phyloP scores from a whole-genome alignment of 1,140 invertebrate species.

The Venturia canescens region DNA sequence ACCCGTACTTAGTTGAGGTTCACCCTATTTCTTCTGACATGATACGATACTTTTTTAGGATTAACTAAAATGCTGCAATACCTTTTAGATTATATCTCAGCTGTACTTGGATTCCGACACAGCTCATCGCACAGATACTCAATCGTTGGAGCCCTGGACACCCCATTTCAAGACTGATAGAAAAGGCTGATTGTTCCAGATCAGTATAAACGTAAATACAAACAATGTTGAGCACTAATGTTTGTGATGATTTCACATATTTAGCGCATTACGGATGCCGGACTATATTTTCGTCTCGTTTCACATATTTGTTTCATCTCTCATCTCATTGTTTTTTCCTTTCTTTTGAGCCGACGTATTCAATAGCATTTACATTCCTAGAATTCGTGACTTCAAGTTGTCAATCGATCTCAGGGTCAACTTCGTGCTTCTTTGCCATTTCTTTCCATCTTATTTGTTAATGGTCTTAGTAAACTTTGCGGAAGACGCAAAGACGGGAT shows the following conservation, averaged over 20 bases:
- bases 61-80: neutral
- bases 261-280: constrained; percentile 64
- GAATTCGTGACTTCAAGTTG: constrained; percentile 45
- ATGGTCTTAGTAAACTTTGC: constrained; percentile 12
- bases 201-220: too few species aligned
- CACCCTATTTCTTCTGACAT: neutral
- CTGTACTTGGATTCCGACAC: too few species aligned
- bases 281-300: constrained; percentile 22
- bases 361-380: constrained; percentile 57
- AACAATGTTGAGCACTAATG: too few species aligned
- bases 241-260: constrained; percentile 73
- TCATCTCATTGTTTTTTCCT: neutral
- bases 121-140: too few species aligned
- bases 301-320: neutral
- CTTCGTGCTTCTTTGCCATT: neutral
- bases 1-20: constrained; percentile 1
- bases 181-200: too few species aligned
- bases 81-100: neutral
- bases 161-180: too few species aligned
- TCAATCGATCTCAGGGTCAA: constrained; percentile 24
- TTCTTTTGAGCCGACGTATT: neutral
- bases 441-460: neutral
- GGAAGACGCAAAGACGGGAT: neutral
- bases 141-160: too few species aligned
- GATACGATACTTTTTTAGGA: neutral